phyloP scores from a whole-genome alignment of 2,888 invertebrate genomes.

The Hydriomena furcata region DNA sequence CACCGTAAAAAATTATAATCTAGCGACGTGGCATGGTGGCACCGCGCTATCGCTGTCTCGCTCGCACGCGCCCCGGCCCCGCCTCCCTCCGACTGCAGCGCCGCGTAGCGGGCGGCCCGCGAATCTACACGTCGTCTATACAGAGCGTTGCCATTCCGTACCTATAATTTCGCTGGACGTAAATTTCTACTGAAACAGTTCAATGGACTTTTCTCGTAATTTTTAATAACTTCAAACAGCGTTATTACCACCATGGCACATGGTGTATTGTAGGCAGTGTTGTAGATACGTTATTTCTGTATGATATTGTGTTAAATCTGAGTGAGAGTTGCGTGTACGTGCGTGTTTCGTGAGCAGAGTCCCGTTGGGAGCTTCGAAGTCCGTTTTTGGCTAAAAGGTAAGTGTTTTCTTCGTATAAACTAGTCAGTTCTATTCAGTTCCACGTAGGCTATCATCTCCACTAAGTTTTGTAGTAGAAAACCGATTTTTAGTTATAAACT shows the following conservation, averaged over 20 bases:
- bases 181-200: constrained; percentile 83
- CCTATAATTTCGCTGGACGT: constrained; percentile 83
- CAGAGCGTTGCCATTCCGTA: constrained; percentile 82
- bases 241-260: constrained; percentile 68
- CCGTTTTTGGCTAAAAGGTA: constrained; percentile 69
- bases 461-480: constrained; percentile 24
- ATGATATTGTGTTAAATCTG: constrained; percentile 66
- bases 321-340: constrained; percentile 76
- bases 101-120: constrained; percentile 74
- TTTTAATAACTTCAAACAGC: constrained; percentile 71
- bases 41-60: constrained; percentile 51
- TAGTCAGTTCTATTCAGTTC: constrained; percentile 30
- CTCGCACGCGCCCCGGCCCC: constrained; percentile 69
- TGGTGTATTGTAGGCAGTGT: constrained; percentile 67
- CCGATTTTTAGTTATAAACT: constrained; percentile 16
- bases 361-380: constrained; percentile 67
- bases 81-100: constrained; percentile 69
- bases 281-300: constrained; percentile 66
- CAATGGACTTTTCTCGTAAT: constrained; percentile 81
- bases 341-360: constrained; percentile 73
- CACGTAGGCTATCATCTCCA: constrained; percentile 32
- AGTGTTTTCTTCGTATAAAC: constrained; percentile 39
- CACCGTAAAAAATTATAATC: constrained; percentile 60
- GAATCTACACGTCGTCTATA: constrained; percentile 72
- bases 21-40: constrained; percentile 37